A percentile compares a stretch with the other conserved stretches of the same genome.
phyloP scores from a whole-genome alignment of 1,140 invertebrate genomes.

The Drosophila subobscura region DNA sequence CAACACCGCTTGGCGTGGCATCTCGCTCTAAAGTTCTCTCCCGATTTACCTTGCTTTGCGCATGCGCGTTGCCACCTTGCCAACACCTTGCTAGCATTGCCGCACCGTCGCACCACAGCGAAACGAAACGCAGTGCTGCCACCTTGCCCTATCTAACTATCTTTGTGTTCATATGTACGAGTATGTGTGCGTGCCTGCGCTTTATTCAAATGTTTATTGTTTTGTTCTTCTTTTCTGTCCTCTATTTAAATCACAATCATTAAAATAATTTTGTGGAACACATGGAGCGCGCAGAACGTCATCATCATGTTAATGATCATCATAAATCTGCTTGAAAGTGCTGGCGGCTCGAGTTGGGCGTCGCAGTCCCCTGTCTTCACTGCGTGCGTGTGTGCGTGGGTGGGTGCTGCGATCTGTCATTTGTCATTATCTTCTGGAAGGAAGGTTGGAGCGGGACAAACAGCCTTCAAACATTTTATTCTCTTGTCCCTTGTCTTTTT shows the following conservation, averaged over 20 bases:
- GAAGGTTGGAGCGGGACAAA: constrained; percentile 34
- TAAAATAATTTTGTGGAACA: constrained; percentile 41
- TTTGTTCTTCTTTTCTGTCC: constrained; percentile 22
- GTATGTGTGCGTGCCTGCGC: constrained; percentile 31
- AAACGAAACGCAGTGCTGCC: constrained; percentile 14
- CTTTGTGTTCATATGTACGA: constrained; percentile 4
- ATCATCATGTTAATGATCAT: constrained; percentile 60
- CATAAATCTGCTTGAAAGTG: constrained; percentile 40
- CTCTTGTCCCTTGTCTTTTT: constrained; percentile 3
- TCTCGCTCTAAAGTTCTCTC: constrained; percentile 36
- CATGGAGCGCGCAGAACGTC: constrained; percentile 50
- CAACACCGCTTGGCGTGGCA: constrained; percentile 23
- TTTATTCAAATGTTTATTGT: constrained; percentile 52
- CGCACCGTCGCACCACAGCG: constrained; percentile 56
- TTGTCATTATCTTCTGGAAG: constrained; percentile 12
- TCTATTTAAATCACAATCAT: constrained; percentile 58
- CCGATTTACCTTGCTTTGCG: constrained; percentile 34
- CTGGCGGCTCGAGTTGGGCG: not conserved
- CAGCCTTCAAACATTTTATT: constrained; percentile 33
- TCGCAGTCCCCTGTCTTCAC: not conserved
- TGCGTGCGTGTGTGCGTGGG: constrained; percentile 19
- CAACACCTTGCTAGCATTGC: constrained; percentile 53
- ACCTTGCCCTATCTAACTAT: constrained; percentile 1
- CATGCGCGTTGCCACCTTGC: constrained; percentile 53
- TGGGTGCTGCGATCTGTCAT: constrained; percentile 34